Evolutionary conservation across 23 tunicate species (phyloP).

Genomic region (Clavelina lepadiformis): DNA sequence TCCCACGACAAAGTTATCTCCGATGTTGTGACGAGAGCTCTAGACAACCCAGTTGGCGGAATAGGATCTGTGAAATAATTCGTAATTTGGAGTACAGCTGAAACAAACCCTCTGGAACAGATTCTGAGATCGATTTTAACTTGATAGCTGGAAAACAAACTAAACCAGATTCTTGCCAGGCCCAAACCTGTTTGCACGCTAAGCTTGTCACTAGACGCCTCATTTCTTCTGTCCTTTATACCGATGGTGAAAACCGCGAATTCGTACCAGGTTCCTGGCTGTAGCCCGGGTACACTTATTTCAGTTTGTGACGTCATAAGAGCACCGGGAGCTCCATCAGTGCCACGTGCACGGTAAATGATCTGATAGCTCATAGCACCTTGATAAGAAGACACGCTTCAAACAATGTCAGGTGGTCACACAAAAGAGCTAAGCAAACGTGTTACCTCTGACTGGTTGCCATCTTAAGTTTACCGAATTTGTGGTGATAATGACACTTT

Average conservation of each 20-base stretch:
- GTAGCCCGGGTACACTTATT: constrained; percentile 14
- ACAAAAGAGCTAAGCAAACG: no score
- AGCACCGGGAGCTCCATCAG: no score
- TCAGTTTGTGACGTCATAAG: no score
- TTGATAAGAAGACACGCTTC: not conserved
- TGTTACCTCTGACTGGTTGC: constrained; percentile 39
- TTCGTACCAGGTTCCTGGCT: constrained; percentile 68
- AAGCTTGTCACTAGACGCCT: constrained; percentile 34
- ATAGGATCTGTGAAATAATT: no score
- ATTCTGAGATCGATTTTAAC: no score
- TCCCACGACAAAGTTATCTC: no score
- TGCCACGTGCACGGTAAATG: constrained; percentile 1
- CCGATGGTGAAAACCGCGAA: constrained; percentile 61
- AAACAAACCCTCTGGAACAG: no score
- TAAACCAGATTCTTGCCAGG: no score
- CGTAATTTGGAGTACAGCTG: no score
- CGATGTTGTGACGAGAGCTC: no score
- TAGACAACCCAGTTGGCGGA: no score
- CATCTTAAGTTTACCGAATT: constrained; percentile 13
- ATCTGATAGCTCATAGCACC: constrained; percentile 13
- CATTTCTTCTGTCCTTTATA: constrained; percentile 32
- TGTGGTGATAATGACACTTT: not conserved
- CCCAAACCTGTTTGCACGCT: constrained; percentile 48
- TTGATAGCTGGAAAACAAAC: no score
- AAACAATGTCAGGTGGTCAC: not conserved